Base-by-base conservation (phyloP, 2,113 vertebrate genomes). In the Neopipo cinnamomea region DNA sequence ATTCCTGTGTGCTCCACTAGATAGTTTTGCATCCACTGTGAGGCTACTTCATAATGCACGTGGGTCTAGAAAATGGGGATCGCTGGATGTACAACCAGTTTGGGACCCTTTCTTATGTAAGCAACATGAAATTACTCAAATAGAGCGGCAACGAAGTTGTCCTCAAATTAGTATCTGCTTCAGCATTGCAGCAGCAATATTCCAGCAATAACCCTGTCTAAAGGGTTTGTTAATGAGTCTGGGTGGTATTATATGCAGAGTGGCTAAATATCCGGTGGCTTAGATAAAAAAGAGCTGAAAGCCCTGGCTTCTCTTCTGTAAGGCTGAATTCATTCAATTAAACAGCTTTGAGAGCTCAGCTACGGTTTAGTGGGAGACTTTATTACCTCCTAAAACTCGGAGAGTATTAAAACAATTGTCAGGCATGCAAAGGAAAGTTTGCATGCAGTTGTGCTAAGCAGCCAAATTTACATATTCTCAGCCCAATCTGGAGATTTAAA, bases 321-420 rank as follows among this genome's bases (percentile, higher is more conserved):
- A 96, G 85, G 94, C 91, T 98, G 97, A 97, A 97, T 97, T 97
- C 95, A 97, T 98, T 98, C 98, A 96, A 97, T 98, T 97, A 98
- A 96, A 98, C 94, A 96, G 97, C 96, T 97, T 97, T 97, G 96
- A 97, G 93, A 95, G 96, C 97, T 97, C 97, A 66, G 74, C 95
- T 89, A 94, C 47, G 95, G 85, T 96, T 97, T 96, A 56, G 96
- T 42, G 52, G 94, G 97, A 97, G 94, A 97, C 95, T 97, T 97
- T 94, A 98, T 97, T 95, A 66, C 88, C 41, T 92, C 92, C 92
- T 95, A 87, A 95, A 97, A 97, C 94, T 92, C 63, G 72, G 71
- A 56, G 80, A 91, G 87, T 55, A 89, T 97, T 97, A 97, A 97
- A 97, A 98, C 97, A 98, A 97, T 95, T 91, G 91, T 95, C 85